Conservation (phyloP, 2,113 vertebrate genomes). For the Hepsetus odoe region DNA sequence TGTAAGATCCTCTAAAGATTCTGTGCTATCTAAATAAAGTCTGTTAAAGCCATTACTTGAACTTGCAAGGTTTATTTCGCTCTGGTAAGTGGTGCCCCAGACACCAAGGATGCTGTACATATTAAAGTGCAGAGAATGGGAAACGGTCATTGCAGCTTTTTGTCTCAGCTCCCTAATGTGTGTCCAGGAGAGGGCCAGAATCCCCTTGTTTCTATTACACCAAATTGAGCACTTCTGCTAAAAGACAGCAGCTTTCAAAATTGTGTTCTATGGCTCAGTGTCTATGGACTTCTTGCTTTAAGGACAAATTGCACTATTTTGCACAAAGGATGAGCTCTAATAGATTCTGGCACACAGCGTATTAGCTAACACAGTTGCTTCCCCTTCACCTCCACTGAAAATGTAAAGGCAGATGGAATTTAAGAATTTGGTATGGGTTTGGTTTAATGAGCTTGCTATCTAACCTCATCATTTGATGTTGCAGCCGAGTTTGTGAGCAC, state of each 20-base stretch:
- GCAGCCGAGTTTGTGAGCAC: neutral
- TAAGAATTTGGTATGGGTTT: neutral
- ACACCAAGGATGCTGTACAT: neutral
- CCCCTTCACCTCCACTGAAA: neutral
- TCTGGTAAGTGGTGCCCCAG: neutral
- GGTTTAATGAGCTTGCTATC: neutral
- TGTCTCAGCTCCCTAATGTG: neutral
- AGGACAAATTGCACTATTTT: neutral
- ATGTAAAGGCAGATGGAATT: neutral
- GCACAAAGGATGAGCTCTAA: neutral
- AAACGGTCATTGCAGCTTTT: neutral
- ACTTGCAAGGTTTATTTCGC: neutral
- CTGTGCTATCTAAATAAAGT: neutral
- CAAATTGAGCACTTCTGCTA: neutral
- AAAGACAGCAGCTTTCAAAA: neutral
- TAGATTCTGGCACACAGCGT: neutral
- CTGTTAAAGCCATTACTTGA: constrained; percentile 1
- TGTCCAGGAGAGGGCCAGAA: neutral
- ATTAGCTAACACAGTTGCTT: neutral
- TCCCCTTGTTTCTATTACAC: neutral
- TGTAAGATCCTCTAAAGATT: neutral
- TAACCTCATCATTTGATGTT: neutral
- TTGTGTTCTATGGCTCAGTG: neutral
- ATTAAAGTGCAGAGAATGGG: constrained; percentile 6
- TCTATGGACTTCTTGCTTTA: neutral